Percentiles rank a stretch among this genome's conserved stretches.
phyloP scores from a whole-genome alignment of 2,888 invertebrate species.

The Scaptomyza cyrtandrae region DNA sequence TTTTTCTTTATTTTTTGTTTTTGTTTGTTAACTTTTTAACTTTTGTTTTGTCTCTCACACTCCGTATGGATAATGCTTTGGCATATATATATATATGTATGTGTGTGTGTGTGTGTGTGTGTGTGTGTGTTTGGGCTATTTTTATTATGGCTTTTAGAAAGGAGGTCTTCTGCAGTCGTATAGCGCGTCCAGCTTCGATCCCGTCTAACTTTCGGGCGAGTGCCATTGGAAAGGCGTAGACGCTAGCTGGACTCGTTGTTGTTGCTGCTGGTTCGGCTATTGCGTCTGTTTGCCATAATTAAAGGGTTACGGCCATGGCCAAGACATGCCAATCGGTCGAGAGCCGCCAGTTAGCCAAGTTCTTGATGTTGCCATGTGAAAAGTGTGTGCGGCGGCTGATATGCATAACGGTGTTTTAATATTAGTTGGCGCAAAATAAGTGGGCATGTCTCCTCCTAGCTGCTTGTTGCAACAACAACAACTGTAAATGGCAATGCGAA shows the following conservation, averaged over 20 bases:
- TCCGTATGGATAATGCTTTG: conserved; percentile 1
- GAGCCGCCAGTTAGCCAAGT: conserved; percentile 33
- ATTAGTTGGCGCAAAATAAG: conserved; percentile 75
- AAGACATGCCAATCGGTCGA: conserved; percentile 63
- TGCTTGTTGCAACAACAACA: conserved; percentile 22
- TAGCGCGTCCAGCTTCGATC: conserved; percentile 21
- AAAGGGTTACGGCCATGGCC: conserved; percentile 77
- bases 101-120: conserved; percentile 4
- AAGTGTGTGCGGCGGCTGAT: conserved; percentile 54
- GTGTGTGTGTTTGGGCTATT: conserved; percentile 41
- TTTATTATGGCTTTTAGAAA: conserved; percentile 74
- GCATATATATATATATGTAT: too few relatives aligned
- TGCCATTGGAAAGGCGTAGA: conserved; percentile 79
- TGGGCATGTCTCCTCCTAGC: conserved; percentile 60
- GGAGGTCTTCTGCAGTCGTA: conserved; percentile 34
- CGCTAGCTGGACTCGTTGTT: conserved; percentile 50
- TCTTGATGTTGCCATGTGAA: conserved; percentile 44
- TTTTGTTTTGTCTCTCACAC: conserved; percentile 42
- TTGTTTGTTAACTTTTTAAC: conserved; percentile 21
- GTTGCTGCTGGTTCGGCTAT: conserved; percentile 15
- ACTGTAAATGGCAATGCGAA: conserved; percentile 28
- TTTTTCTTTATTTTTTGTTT: conserved; percentile 31
- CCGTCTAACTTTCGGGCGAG: conserved; percentile 45
- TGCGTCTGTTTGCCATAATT: conserved; percentile 69
- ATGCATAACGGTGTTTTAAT: conserved; percentile 80